Base-by-base conservation (phyloP, 2,797 vertebrate genomes). In the Fratercula arctica region DNA sequence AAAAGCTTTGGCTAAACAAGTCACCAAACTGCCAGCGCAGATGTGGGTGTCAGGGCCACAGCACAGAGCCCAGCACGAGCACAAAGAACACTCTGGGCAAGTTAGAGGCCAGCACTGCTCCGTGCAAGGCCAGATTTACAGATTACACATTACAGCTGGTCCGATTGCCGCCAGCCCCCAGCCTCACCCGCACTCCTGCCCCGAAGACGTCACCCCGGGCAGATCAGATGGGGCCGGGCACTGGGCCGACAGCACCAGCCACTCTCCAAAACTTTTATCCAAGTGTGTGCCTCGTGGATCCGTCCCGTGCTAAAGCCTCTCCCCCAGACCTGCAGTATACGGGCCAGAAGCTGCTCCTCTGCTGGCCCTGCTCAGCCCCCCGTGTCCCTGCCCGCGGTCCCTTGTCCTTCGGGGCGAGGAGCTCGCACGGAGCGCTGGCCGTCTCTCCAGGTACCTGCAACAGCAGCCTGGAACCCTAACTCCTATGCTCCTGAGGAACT, bases 191-290 rank as follows among this genome's bases (percentile, higher is more conserved):
- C 33, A 1, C 61, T 39, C 5, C 73, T 25, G 74, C 25, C 6
- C 31, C 1, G 1, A 21, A 10, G 7, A 16, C 4, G 18, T 1
- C 9, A 28, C 9, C 15, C 59, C 1, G 2, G 61, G 43, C 53
- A 31, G 35, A 7, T 5, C 16, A 8, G 17, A 16, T 8, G 8
- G 41, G 20, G 20, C 26, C 19, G 41, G 66, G 13, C 13, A 1
- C 25, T 1, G 14, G 37, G 20, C 51, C 5, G 37, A 7, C 39
- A 19, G 1, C 70, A 39, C 19, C 1, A 46, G 29, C 21, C 41
- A 11, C 11, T 4, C 1, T 5, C 9, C 54, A 14, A 51, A 39
- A 10, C 6, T 74, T 9, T 26, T 3, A 20, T 2, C 31, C 6
- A 13, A 41, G 39, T 1, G 2, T 3, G 2, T 11, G 15, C 28